Percentiles rank a stretch among this genome's conserved stretches.
Evolutionary conservation across 2,113 vertebrate species (phyloP).

Genomic region (Paramormyrops kingsleyae): DNA sequence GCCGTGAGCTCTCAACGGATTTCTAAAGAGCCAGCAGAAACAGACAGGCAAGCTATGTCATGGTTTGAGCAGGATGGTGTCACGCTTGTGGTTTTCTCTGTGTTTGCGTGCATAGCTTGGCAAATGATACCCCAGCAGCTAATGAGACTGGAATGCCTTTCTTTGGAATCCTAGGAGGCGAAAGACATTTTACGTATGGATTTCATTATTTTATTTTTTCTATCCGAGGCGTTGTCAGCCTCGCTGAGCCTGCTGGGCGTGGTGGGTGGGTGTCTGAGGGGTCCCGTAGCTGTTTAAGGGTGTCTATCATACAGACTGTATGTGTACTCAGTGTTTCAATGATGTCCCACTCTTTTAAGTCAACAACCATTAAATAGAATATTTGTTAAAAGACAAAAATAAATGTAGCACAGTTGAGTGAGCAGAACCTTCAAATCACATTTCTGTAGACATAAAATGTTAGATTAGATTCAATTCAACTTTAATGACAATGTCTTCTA

Average conservation of each 20-base stretch:
- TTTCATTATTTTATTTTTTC: neutral
- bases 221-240: neutral
- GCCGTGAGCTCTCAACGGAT: neutral
- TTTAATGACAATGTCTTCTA: neutral
- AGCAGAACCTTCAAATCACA: neutral
- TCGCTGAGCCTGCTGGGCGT: neutral
- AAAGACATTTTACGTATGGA: neutral
- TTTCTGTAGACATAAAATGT: neutral
- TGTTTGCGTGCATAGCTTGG: neutral
- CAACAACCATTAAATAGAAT: neutral
- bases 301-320: neutral
- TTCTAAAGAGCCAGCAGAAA: constrained; percentile 1
- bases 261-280: neutral
- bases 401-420: neutral
- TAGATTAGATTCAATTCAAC: neutral
- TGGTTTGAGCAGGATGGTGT: neutral
- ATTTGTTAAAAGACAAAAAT: neutral
- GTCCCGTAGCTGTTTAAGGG: neutral
- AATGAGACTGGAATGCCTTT: neutral
- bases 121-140: neutral
- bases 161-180: neutral
- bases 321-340: neutral
- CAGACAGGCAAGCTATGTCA: neutral
- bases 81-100: neutral
- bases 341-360: neutral